Evolutionary conservation across 2,888 invertebrate genomes (phyloP), one percentile per base, ranked within the genome.

Genomic region (Hemistola chrysoprasaria): DNA sequence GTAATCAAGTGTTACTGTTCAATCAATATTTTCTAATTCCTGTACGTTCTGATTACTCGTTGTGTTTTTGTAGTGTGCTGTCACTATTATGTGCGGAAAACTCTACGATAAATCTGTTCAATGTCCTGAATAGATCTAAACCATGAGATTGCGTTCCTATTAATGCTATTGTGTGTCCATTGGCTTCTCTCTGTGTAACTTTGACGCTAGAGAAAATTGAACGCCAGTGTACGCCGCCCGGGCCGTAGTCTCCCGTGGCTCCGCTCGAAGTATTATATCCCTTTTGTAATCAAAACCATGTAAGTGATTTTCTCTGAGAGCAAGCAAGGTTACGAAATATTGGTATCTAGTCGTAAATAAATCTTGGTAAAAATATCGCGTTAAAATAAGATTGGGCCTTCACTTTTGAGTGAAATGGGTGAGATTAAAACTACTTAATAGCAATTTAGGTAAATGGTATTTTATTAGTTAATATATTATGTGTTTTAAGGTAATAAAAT

Each of bases 101-200:
- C 24, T 36, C 24, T 30, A 45, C 45, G 43, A 51, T 49, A 44
- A 30, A 16, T 16, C 16, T 50, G 44, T 40, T 50, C 47, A 45
- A 43, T 40, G 43, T 47, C 51, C 54, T 47, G 47, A 35, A 32
- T 45, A 51, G 47, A 51, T 42, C 40, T 48, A 47, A 56, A 48
- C 46, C 27, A 40, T 52, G 43, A 52, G 50, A 55, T 55, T 47
- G 46, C 44, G 42, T 31, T 26, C 27, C 41, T 29, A 42, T 42
- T 42, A 36, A 47, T 37, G 20, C 43, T 47, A 52, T 53, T 53
- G 50, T 53, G 45, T 40, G 30, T 35, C 28, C 32, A 35, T 32
- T 36, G 32, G 20, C 29, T 24, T 24, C 42, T 11, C 32, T 27
- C n/a, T 10, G 6, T 7, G 9, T 9, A 16, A 16, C 16, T 16